Evolutionary conservation across 1,140 invertebrate genomes (phyloP).

Genomic region (Sipha flava): DNA sequence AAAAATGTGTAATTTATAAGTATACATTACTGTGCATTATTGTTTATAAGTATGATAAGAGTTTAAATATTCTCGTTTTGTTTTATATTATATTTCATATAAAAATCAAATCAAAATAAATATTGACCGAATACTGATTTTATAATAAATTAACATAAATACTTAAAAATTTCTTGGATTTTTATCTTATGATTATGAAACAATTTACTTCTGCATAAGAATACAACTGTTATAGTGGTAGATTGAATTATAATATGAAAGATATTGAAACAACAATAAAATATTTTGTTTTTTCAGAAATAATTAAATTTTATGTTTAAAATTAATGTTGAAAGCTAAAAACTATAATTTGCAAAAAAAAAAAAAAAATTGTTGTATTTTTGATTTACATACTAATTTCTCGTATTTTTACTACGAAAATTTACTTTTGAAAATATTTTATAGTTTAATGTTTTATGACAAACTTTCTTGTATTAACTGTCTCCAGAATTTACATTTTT

Average conservation of each 20-base stretch:
- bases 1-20: too few species aligned
- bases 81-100: too few species aligned
- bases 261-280: background rate
- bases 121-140: too few species aligned
- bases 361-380: background rate
- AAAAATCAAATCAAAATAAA: too few species aligned
- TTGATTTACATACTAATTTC: background rate
- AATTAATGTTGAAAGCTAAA: background rate
- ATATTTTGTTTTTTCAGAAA: background rate
- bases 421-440: conserved; percentile 8
- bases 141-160: too few species aligned
- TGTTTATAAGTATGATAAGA: too few species aligned
- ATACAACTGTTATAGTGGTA: too few species aligned
- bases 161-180: too few species aligned
- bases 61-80: too few species aligned
- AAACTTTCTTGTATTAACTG: conserved; percentile 3
- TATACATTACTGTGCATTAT: too few species aligned
- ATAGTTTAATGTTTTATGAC: background rate
- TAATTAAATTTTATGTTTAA: background rate
- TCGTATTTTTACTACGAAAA: background rate
- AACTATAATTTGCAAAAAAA: background rate
- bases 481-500: conserved; percentile 8
- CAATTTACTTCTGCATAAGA: too few species aligned
- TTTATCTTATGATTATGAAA: too few species aligned
- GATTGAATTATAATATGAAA: background rate